phyloP scores from a whole-genome alignment of 1,140 invertebrate genomes.

The Brachionus sp. region DNA sequence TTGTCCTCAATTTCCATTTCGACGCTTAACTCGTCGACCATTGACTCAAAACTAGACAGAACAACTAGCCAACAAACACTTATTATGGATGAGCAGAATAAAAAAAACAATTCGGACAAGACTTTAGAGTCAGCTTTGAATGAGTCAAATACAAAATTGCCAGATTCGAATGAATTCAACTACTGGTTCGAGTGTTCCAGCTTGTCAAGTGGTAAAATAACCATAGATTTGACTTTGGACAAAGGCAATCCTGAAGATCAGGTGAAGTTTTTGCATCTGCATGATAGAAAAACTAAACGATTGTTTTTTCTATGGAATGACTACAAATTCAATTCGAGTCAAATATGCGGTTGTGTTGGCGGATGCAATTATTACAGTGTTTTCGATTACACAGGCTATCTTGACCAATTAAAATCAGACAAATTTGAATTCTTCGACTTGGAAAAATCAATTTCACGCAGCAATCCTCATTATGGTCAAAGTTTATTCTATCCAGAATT shows the following conservation, averaged over 20 bases:
- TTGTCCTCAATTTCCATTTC: slow-evolving; percentile 27
- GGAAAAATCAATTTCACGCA: slow-evolving; percentile 59
- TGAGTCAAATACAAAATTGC: slow-evolving; percentile 37
- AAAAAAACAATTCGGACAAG: slow-evolving; percentile 48
- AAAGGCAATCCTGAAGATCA: slow-evolving; percentile 56
- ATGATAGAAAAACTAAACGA: slow-evolving; percentile 80
- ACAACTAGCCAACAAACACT: not conserved
- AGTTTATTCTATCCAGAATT: slow-evolving; percentile 81
- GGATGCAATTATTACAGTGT: slow-evolving; percentile 66
- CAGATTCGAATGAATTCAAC: slow-evolving; percentile 45
- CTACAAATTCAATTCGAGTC: not conserved
- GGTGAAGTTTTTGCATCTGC: slow-evolving; percentile 71
- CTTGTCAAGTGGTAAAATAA: slow-evolving; percentile 79
- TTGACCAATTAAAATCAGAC: slow-evolving; percentile 63
- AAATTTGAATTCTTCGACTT: slow-evolving; percentile 50
- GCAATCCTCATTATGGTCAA: slow-evolving; percentile 81
- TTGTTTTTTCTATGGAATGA: slow-evolving; percentile 86
- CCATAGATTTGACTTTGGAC: slow-evolving; percentile 78
- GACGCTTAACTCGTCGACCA: not conserved
- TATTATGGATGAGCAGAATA: slow-evolving; percentile 64
- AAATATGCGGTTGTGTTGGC: slow-evolving; percentile 82
- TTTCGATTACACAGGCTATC: slow-evolving; percentile 55
- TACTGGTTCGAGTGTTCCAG: slow-evolving; percentile 86
- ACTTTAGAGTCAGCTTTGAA: slow-evolving; percentile 49
- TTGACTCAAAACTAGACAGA: not conserved